Percentiles rank a stretch among this genome's conserved stretches.
Conservation (phyloP, 2,113 vertebrate species). For the Clarias macrocephalus region DNA sequence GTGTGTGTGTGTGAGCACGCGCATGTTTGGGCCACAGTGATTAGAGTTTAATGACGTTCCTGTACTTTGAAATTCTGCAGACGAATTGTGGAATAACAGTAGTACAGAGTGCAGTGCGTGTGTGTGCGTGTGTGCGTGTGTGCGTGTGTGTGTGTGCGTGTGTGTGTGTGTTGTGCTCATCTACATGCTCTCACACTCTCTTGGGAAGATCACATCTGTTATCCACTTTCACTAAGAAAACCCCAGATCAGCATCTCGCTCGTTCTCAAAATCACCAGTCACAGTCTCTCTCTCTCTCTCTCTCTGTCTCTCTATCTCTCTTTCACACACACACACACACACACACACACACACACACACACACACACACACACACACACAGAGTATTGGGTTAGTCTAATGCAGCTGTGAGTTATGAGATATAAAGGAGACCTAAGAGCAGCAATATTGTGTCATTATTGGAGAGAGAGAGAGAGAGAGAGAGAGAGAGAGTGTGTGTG, state of each 20-base stretch:
- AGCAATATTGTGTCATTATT: constrained; percentile 2
- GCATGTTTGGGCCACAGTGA: background rate
- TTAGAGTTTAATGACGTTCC: constrained; percentile 28
- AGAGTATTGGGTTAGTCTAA: background rate
- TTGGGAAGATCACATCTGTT: constrained; percentile 33
- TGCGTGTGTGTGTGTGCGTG: background rate
- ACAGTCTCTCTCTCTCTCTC: background rate
- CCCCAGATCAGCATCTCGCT: constrained; percentile 19
- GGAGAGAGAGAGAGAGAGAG: background rate
- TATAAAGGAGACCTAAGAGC: background rate
- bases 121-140: background rate
- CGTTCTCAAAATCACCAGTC: background rate
- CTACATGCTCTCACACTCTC: background rate
- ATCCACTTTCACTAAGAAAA: constrained; percentile 23
- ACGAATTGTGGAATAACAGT: constrained; percentile 24
- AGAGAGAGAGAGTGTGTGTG: background rate
- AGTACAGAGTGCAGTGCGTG: constrained; percentile 24
- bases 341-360: constrained; percentile 28
- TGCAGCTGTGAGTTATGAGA: constrained; percentile 11
- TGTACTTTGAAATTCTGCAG: constrained; percentile 18
- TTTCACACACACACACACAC: background rate
- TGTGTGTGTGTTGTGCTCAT: constrained; percentile 4
- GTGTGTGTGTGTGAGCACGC: constrained; percentile 26
- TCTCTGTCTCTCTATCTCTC: background rate
- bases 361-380: constrained; percentile 29